Evolutionary conservation across 1,140 invertebrate species (phyloP), one percentile per base, ranked within the genome.

Genomic region (Coenobita brevimanus): DNA sequence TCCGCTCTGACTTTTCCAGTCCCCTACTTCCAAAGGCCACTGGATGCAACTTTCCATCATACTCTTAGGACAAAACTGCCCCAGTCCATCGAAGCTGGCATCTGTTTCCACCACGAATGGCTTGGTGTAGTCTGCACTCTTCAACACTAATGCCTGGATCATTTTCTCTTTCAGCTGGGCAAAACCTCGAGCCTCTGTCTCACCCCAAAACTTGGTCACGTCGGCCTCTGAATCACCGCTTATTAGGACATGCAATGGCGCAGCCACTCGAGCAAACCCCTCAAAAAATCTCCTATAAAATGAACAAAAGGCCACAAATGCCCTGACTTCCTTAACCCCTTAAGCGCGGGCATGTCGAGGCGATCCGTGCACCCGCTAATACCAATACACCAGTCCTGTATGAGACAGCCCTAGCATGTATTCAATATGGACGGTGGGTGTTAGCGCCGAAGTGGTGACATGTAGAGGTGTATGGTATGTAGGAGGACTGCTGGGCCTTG

Each of bases 41-140:
- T 2, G 81, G 81, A 50, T 82, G 64, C 17, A 82, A 54, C 41
- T 54, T 82, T 27, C 67, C 43, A 10, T 71, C 67, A 71, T 71
- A 13, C 21, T 71, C 60, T 21, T 82, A 27, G 0, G 38, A 82
- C 15, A 30, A 30, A 15, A 71, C 30, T 10, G 60, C 80, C 1
- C 80, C 57, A 71, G 71, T 6, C 81, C 81, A 15, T 82, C n/a
- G 50, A 82, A 71, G n/a, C 81, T 82, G 0, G 81, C 81, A 71
- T 82, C n/a, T n/a, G n/a, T n/a, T n/a, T n/a, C n/a, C n/a, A n/a
- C n/a, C n/a, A n/a, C n/a, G n/a, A n/a, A n/a, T 41, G 24, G 1
- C 27, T 30, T 24, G 21, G 2, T 27, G 50, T 2, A 71, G 38
- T 82, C 64, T 6, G 43, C 43, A 27, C 43, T 54, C 3, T 50